Conservation (phyloP, 2,888 invertebrate species). For the Idaea biselata region DNA sequence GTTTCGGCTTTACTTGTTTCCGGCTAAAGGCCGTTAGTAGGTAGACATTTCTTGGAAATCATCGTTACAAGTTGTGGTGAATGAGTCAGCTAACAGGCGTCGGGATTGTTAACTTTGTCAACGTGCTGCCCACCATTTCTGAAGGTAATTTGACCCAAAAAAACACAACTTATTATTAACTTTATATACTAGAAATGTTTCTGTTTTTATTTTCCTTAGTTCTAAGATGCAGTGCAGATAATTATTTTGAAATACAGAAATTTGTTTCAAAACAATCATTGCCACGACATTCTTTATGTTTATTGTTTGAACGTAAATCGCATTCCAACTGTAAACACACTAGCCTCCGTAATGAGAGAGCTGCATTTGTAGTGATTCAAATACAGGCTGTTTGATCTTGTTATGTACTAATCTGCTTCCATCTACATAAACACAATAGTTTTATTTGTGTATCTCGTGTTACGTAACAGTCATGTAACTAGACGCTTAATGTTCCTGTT, state of each 20-base stretch:
- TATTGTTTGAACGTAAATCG: constrained; percentile 10
- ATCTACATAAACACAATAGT: constrained; percentile 24
- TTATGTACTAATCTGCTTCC: constrained; percentile 42
- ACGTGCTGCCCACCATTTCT: constrained; percentile 76
- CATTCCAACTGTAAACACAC: constrained; percentile 11
- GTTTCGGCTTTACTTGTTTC: constrained; percentile 46
- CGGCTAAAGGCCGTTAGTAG: constrained; percentile 41
- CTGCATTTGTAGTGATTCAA: constrained; percentile 55
- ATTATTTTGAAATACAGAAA: constrained; percentile 15
- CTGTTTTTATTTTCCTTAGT: constrained; percentile 10
- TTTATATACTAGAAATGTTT: constrained; percentile 13
- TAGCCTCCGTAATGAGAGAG: constrained; percentile 29
- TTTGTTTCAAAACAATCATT: constrained; percentile 9
- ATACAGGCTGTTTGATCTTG: constrained; percentile 45
- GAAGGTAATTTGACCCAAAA: constrained; percentile 59
- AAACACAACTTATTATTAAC: constrained; percentile 14
- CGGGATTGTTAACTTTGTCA: constrained; percentile 76
- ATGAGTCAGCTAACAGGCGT: constrained; percentile 79
- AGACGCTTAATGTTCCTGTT: neutral
- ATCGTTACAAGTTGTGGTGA: constrained; percentile 65
- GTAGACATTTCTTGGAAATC: constrained; percentile 57
- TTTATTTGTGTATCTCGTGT: constrained; percentile 28
- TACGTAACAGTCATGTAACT: constrained; percentile 15
- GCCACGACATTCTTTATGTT: constrained; percentile 4
- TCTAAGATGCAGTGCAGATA: constrained; percentile 8